Evolutionary conservation across 2,888 invertebrate genomes (phyloP).

Genomic region (Drosophila tanythrix): DNA sequence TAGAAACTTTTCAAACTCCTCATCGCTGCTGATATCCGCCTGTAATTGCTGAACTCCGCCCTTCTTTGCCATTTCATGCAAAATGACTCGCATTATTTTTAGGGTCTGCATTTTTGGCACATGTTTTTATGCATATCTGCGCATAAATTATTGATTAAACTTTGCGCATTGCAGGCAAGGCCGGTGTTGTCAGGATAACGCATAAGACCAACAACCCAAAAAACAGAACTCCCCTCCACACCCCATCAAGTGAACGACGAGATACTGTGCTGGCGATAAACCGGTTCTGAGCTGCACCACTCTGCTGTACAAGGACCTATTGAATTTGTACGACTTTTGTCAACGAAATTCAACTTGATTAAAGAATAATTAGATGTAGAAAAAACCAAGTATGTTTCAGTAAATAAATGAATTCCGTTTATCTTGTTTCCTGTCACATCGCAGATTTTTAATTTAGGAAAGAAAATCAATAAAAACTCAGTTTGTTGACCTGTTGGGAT

Average conservation of each 20-base stretch:
- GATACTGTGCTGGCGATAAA: neutral
- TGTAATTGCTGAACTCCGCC: conserved; percentile 91
- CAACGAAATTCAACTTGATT: neutral
- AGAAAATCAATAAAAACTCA: conserved; percentile 25
- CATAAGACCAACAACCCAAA: conserved; percentile 1
- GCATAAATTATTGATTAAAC: conserved; percentile 57
- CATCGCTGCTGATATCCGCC: conserved; percentile 92
- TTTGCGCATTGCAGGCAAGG: conserved; percentile 13
- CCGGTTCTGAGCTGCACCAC: conserved; percentile 5
- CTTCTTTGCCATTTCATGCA: conserved; percentile 89
- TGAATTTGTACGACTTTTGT: neutral
- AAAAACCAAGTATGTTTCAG: neutral
- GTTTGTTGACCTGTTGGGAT: neutral
- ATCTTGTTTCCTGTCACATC: neutral
- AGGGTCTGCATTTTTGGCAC: conserved; percentile 27
- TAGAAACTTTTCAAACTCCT: conserved; percentile 94
- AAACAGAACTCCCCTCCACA: neutral
- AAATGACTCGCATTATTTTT: conserved; percentile 51
- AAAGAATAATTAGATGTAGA: neutral
- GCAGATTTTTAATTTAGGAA: neutral
- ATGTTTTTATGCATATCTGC: conserved; percentile 15
- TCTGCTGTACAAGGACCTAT: neutral
- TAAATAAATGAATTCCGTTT: neutral
- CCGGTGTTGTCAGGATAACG: conserved; percentile 39
- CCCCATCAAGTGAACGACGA: neutral